phyloP scores from a whole-genome alignment of 35 echinoderm and acorn worm genomes.

The Ophioderma brevispina region DNA sequence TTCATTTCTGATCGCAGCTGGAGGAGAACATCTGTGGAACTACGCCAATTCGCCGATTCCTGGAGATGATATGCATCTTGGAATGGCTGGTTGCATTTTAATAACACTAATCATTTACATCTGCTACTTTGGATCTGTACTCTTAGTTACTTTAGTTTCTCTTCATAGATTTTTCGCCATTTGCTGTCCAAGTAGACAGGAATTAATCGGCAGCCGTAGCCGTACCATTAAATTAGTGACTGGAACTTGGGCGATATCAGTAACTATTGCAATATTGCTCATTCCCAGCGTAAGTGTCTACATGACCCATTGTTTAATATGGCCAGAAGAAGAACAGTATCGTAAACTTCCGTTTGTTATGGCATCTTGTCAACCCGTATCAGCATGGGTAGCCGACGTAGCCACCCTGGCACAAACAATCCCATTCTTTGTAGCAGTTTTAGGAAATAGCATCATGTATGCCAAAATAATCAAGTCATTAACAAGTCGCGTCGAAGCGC shows the following conservation, averaged over 20 bases:
- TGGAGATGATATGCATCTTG: not conserved
- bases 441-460: slow-evolving; percentile 1
- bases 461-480: not conserved
- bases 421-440: slow-evolving; percentile 3
- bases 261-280: not conserved
- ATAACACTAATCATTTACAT: not conserved
- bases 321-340: not conserved
- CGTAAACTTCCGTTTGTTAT: not conserved
- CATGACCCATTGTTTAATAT: not conserved
- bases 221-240: not conserved
- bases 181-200: not conserved
- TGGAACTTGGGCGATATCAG: not conserved
- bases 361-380: not conserved
- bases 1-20: not conserved
- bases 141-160: not conserved
- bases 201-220: not conserved
- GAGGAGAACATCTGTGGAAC: not conserved
- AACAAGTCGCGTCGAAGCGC: not conserved
- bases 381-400: not conserved
- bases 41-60: not conserved
- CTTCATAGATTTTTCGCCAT: slow-evolving; percentile 14
- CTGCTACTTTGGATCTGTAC: not conserved
- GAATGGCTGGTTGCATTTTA: not conserved
- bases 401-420: not conserved
- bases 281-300: not conserved